Conservation (phyloP, 2,888 invertebrate genomes). For the Xanthorhoe spadicearia region DNA sequence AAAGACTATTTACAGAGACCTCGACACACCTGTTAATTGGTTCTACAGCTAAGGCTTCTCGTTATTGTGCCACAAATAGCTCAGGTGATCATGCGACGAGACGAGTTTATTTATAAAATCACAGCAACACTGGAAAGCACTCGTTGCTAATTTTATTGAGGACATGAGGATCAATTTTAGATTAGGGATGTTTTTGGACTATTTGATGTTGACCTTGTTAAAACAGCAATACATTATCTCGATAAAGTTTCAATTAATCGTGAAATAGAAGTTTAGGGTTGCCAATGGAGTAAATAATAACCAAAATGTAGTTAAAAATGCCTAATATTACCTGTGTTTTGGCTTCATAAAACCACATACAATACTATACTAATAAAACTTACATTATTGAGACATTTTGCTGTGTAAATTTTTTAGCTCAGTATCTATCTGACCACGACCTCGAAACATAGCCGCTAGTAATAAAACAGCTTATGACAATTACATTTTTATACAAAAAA, state of each 20-base stretch:
- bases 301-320: too few relatives aligned
- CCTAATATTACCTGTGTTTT: too few relatives aligned
- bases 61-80: conserved; percentile 34
- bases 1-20: conserved; percentile 28
- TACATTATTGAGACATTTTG: too few relatives aligned
- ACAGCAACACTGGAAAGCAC: conserved; percentile 12
- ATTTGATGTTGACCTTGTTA: not conserved
- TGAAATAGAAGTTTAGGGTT: too few relatives aligned
- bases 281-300: too few relatives aligned
- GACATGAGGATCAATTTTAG: not conserved
- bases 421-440: too few relatives aligned
- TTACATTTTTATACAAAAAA: not conserved
- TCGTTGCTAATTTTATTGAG: not conserved
- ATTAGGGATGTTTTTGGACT: not conserved
- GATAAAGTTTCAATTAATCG: too few relatives aligned
- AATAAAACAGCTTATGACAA: not conserved
- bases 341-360: too few relatives aligned
- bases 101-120: conserved; percentile 15
- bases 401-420: too few relatives aligned
- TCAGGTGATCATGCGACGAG: conserved; percentile 28
- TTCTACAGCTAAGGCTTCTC: conserved; percentile 35
- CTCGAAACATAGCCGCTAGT: not conserved
- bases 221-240: not conserved
- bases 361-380: too few relatives aligned
- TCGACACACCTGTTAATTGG: conserved; percentile 37